phyloP scores from a whole-genome alignment of 2,113 vertebrate species.

The Himantopus leucocephalus region DNA sequence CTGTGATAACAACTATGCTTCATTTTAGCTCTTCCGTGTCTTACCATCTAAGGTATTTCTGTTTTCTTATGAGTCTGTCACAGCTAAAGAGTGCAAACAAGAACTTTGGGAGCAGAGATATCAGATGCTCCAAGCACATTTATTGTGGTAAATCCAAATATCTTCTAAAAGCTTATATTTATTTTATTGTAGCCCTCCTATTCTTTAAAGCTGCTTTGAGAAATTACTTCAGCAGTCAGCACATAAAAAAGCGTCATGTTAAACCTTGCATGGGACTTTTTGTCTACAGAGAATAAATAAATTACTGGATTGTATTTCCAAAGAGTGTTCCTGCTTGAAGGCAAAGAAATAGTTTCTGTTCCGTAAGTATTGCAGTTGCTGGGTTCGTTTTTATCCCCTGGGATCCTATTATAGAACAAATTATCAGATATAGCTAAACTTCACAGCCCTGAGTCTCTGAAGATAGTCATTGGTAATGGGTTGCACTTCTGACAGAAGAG shows the following conservation, averaged over 20 bases:
- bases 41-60: neutral
- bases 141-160: neutral
- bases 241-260: neutral
- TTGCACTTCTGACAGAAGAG: neutral
- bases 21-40: neutral
- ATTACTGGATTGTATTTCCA: neutral
- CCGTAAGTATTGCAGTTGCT: neutral
- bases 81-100: neutral
- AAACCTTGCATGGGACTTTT: neutral
- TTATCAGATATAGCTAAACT: neutral
- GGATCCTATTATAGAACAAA: conserved; percentile 19
- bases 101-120: neutral
- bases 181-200: neutral
- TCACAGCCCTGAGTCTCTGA: neutral
- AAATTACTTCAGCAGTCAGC: conserved; percentile 5
- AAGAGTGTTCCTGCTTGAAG: neutral
- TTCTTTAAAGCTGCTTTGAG: conserved; percentile 45
- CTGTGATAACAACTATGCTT: neutral
- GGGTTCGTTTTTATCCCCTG: neutral
- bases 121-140: neutral
- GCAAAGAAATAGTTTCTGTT: neutral
- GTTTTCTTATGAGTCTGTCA: neutral
- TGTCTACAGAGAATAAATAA: neutral
- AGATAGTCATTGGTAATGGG: neutral
- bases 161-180: neutral